These are phyloP conservation scores for Macroteleia sp. DNA, from an alignment of 2,888 invertebrate species.

Conservation along the genomic window DNA sequence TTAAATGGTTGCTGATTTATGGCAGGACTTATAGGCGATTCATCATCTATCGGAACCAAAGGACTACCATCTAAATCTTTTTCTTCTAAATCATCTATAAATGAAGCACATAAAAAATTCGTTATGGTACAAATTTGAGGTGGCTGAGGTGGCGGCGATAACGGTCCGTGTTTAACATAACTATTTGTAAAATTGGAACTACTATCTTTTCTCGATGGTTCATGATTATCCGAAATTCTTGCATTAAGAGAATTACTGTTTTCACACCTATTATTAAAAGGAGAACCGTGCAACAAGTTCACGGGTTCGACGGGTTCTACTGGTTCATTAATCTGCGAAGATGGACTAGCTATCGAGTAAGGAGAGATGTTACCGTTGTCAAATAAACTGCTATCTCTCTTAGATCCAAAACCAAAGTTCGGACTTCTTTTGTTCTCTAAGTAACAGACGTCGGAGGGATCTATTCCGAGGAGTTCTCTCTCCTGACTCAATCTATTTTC, in stretches of 20 bases:
- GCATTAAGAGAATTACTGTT: neutral
- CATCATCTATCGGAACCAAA: slow-evolving; percentile 68
- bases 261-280: no score
- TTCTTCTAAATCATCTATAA: slow-evolving; percentile 70
- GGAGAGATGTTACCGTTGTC: no score
- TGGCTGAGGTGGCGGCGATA: slow-evolving; percentile 46
- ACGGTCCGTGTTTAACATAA: slow-evolving; percentile 7
- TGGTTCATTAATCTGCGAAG: neutral
- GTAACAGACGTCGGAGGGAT: slow-evolving; percentile 71
- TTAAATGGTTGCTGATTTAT: no score
- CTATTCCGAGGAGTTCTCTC: slow-evolving; percentile 72
- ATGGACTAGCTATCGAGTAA: no score
- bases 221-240: neutral
- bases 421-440: slow-evolving; percentile 11
- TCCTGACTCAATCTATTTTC: slow-evolving; percentile 68
- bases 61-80: slow-evolving; percentile 73
- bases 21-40: no score
- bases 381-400: no score
- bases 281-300: no score
- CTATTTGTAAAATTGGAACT: no score
- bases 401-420: no score
- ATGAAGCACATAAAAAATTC: slow-evolving; percentile 54
- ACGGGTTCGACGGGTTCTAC: no score
- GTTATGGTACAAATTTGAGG: slow-evolving; percentile 50
- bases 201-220: no score